A percentile compares a stretch with the other conserved stretches of the same genome.
Evolutionary conservation across 2,797 vertebrate genomes (phyloP).

Genomic region (Tiaroga cobitis): DNA sequence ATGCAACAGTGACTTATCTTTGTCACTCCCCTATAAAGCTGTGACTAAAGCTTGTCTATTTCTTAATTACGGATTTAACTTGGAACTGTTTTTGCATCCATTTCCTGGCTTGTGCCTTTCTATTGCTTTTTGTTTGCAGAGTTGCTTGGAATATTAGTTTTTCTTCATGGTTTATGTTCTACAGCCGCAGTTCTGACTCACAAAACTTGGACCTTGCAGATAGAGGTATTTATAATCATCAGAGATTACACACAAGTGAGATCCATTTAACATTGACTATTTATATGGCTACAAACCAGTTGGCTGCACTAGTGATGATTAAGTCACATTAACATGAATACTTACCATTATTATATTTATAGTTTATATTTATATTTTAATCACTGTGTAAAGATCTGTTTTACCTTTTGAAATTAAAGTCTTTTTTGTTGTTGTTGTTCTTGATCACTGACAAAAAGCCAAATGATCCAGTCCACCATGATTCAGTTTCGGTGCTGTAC

Average conservation of each 20-base stretch:
- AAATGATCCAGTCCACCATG: too few relatives aligned
- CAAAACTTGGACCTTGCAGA: slow-evolving; percentile 4
- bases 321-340: not conserved
- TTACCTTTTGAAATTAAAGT: slow-evolving; percentile 3
- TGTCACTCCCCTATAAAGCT: slow-evolving; percentile 6
- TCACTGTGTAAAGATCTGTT: not conserved
- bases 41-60: not conserved
- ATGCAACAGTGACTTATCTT: slow-evolving; percentile 1
- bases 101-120: slow-evolving; percentile 8
- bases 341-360: not conserved
- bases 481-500: not conserved
- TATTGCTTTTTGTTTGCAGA: not conserved
- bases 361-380: too few relatives aligned
- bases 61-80: slow-evolving; percentile 2
- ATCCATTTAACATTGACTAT: not conserved
- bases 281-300: not conserved
- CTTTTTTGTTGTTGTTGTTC: too few relatives aligned
- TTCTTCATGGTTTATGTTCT: not conserved
- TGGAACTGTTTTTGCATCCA: not conserved
- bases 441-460: not conserved
- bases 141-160: not conserved
- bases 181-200: slow-evolving; percentile 5
- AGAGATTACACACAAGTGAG: not conserved
- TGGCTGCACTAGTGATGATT: not conserved
- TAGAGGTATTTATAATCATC: not conserved